Base-by-base conservation (phyloP, 2,888 invertebrate genomes). In the Nycteola revayana region DNA sequence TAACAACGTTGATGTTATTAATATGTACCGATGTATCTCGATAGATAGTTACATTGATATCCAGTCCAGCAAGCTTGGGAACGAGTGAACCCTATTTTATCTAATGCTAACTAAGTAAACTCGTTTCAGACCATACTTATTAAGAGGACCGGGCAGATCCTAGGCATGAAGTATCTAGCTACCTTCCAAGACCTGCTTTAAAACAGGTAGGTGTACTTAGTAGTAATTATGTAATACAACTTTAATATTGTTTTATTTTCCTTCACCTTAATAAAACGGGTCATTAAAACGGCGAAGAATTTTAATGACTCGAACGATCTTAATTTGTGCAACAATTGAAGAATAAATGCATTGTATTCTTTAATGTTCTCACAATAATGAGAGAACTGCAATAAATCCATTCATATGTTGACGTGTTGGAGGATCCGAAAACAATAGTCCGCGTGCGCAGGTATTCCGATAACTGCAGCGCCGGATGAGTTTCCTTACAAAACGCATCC, bases 381-480 rank as follows among this genome's bases (percentile, higher is more conserved):
- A 22, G 3, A 21, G 10, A 28, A 8, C 21, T 22, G 28, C 21
- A 10, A 2, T 10, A 10, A 28, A 10, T 4, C n/a, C 7, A 24
- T 25, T 28, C 8, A 2, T 27, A 3, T 14, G 10, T 8, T 2
- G 1, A 24, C 28, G 11, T 5, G 9, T 23, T 27, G 25, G 27
- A 26, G 39, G 34, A 29, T 17, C 21, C 9, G 27, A 38, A 24
- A 36, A 52, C 49, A 43, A 36, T 50, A 28, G 25, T 39, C 32
- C 18, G 32, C 11, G 32, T 17, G 20, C 14, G 29, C 28, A 44
- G 43, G 38, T 36, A 42, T 44, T 36, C 36, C 10, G 37, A 25
- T 33, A 43, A 33, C 46, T 42, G 33, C 44, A 42, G 37, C 5
- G 43, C 34, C 42, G 32, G 35, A 36, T 45, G 40, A 42, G 41